Base-by-base conservation (phyloP, 2,113 vertebrate genomes). In the Nothoprocta perdicaria region DNA sequence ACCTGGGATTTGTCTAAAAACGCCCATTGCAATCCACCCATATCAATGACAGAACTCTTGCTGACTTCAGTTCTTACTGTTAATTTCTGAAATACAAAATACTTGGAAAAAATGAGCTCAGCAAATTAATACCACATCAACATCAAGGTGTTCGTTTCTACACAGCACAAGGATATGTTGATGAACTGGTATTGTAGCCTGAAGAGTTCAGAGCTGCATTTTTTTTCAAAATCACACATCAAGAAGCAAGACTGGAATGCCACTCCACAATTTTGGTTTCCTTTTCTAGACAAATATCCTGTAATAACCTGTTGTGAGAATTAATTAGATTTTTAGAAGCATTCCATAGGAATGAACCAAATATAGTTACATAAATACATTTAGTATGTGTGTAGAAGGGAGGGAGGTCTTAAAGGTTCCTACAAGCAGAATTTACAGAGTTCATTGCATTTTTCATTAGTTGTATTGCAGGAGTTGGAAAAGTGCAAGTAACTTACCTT, bases 301-400 rank as follows among this genome's bases (percentile, higher is more conserved):
- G 52, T 82, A 92, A 83, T 86, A 69, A 65, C 58, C 88, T 90
- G 89, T 89, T 71, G 46, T 55, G 55, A 82, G 58, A 89, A 10
- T 83, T 74, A 71, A 74, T 76, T 33, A 4, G 35, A 4, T 75
- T 84, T 81, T 43, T 82, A 79, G 83, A 43, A 46, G 26, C 29
- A 41, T 84, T 94, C 81, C 69, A 72, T 85, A 68, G 94, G 89
- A 93, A 75, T 3, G 26, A 89, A 19, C 57, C 61, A 82, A 93
- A 79, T 65, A 60, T 57, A 17, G 75, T 69, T 88, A 82, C 68
- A 3, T 3, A 93, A 91, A 93, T 89, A 73, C 40, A 65, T 76
- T 68, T 79, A 6, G 53, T 57, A 17, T 55, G 27, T 31, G 53
- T 24, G 14, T 26, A 14, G 22, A 12, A 31, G 43, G 66, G 29